Evolutionary conservation across 2,797 vertebrate species (phyloP).

Genomic region (Menidia menidia): DNA sequence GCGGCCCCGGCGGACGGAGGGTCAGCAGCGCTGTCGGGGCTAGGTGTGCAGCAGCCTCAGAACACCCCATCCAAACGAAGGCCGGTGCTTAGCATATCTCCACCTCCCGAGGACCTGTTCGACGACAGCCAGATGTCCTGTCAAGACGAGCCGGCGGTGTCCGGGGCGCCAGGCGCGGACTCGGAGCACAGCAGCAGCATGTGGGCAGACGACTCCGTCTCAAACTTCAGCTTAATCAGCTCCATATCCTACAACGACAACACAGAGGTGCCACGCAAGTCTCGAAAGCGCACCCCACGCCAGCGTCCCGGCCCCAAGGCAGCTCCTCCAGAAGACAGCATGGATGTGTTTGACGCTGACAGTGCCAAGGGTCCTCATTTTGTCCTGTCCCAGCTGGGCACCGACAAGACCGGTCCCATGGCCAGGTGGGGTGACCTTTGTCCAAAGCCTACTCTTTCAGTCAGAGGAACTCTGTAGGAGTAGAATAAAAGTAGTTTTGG

Average conservation of each 20-base stretch:
- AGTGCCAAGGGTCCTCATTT: conserved; percentile 99
- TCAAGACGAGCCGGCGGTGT: conserved; percentile 90
- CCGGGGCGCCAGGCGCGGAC: conserved; percentile 81
- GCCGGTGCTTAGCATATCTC: conserved; percentile 97
- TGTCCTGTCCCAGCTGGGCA: conserved; percentile 97
- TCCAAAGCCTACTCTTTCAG: conserved; percentile 14
- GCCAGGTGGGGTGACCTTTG: conserved; percentile 76
- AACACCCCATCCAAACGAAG: conserved; percentile 95
- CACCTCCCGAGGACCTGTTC: conserved; percentile 97
- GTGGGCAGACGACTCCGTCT: conserved; percentile 98
- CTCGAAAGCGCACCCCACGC: conserved; percentile 96
- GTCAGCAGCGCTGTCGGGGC: conserved; percentile 67
- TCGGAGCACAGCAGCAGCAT: conserved; percentile 98
- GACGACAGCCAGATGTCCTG: conserved; percentile 99
- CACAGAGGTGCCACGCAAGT: conserved; percentile 98
- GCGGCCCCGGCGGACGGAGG: conserved; percentile 72
- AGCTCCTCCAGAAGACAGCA: conserved; percentile 92
- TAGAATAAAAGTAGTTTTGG: conserved; percentile 18
- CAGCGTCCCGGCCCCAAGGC: conserved; percentile 96
- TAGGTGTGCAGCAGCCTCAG: conserved; percentile 85
- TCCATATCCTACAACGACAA: conserved; percentile 98
- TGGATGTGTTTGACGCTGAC: conserved; percentile 99
- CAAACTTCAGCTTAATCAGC: conserved; percentile 99
- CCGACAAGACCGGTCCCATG: conserved; percentile 94
- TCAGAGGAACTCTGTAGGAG: neutral